phyloP scores from a whole-genome alignment of 2,888 invertebrate species.

The Chalcis sispes region DNA sequence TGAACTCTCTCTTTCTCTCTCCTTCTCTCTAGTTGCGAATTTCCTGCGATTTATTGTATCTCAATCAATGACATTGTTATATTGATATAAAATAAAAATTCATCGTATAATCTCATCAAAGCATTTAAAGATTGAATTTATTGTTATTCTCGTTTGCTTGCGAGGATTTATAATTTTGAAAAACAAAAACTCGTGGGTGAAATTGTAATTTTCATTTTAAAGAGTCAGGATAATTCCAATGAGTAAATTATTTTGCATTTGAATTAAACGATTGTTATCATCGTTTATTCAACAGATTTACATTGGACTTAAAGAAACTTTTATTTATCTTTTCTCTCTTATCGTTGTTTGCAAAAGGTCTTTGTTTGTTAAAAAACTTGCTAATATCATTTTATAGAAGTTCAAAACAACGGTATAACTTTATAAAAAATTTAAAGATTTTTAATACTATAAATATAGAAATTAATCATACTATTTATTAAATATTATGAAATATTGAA shows the following conservation, averaged over 20 bases:
- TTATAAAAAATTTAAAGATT: no score
- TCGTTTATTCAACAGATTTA: neutral
- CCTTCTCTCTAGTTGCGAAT: no score
- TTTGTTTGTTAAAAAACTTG: neutral
- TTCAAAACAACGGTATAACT: no score
- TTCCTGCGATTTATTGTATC: constrained; percentile 1
- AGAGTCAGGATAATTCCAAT: no score
- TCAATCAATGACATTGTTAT: neutral
- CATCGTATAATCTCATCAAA: no score
- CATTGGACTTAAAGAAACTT: neutral
- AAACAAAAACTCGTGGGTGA: neutral
- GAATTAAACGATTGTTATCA: neutral
- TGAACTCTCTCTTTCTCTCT: constrained; percentile 9
- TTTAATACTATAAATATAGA: no score
- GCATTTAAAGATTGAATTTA: neutral
- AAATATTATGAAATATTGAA: no score
- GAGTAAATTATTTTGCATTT: no score
- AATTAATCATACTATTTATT: no score
- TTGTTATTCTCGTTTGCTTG: neutral
- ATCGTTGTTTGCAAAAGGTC: neutral
- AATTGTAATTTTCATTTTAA: no score
- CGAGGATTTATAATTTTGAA: neutral
- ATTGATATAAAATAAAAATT: no score
- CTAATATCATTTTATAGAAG: neutral
- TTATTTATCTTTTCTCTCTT: neutral